Evolutionary conservation across 23 tunicate species (phyloP).

Genomic region (Styela plicata): DNA sequence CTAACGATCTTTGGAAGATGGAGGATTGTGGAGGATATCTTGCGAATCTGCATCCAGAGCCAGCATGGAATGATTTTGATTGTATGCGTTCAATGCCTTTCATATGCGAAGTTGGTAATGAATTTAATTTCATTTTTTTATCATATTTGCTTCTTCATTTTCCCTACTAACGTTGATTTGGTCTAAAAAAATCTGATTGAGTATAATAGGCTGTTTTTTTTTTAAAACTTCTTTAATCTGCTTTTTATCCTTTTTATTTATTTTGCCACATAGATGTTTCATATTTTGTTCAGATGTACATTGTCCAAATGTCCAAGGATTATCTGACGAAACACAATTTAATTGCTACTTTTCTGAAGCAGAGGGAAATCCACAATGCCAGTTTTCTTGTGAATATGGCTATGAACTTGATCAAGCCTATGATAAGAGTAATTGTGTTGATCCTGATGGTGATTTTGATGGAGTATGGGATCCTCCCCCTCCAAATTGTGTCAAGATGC

Average conservation of each 20-base stretch:
- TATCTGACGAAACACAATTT: not conserved
- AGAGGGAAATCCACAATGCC: not conserved
- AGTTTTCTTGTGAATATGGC: not conserved
- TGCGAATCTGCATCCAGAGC: not conserved
- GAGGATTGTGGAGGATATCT: constrained; percentile 17
- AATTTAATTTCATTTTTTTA: not conserved
- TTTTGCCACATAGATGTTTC: too few relatives aligned
- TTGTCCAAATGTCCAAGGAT: not conserved
- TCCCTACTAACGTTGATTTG: too few relatives aligned
- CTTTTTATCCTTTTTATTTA: too few relatives aligned
- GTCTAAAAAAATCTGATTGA: too few relatives aligned
- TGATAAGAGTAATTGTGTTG: not conserved
- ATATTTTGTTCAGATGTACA: not conserved
- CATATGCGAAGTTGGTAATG: constrained; percentile 18
- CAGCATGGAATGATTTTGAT: constrained; percentile 20
- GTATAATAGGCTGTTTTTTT: too few relatives aligned
- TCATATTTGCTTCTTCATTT: too few relatives aligned
- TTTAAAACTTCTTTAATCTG: too few relatives aligned
- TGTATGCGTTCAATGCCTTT: not conserved
- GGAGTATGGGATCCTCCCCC: not conserved
- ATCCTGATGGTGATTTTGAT: constrained; percentile 1
- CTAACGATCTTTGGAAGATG: not conserved
- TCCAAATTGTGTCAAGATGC: not conserved
- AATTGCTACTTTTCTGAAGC: not conserved
- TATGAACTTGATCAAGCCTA: not conserved